Evolutionary conservation across 2,797 vertebrate genomes (phyloP).

Genomic region (Nothura maculosa): DNA sequence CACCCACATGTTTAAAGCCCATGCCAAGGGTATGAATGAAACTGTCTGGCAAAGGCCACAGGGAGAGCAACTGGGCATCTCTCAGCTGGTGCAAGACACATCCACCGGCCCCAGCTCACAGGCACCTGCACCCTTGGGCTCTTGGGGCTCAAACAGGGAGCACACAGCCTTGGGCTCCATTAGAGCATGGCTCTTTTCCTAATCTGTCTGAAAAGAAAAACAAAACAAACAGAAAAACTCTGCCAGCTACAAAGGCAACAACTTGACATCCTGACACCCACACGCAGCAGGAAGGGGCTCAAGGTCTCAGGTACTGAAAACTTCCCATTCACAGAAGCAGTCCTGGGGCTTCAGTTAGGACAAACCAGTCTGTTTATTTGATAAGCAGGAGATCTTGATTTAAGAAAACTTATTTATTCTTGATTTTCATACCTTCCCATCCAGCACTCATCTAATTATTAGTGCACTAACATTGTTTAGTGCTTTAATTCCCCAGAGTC

Average conservation of each 20-base stretch:
- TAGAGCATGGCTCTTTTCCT: neutral
- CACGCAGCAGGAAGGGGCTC: neutral
- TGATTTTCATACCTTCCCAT: neutral
- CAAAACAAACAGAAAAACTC: too few species aligned
- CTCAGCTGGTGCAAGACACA: neutral
- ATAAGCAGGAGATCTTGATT: neutral
- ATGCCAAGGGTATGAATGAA: too few species aligned
- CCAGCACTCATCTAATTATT: neutral
- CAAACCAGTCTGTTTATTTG: neutral
- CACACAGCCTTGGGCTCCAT: neutral
- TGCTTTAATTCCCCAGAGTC: neutral
- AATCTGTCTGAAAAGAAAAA: neutral
- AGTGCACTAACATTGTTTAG: neutral
- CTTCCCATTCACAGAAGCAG: neutral
- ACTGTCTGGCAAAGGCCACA: neutral
- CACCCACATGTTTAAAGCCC: neutral
- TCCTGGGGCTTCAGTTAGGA: neutral
- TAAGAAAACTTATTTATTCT: neutral
- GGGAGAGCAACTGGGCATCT: neutral
- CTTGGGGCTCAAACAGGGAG: neutral
- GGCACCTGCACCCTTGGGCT: fast-evolving
- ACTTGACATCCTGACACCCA: neutral
- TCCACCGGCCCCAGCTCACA: neutral
- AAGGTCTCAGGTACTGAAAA: neutral
- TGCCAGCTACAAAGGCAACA: neutral